Evolutionary conservation across 2,113 vertebrate species (phyloP).

Genomic region (Euleptes europaea): DNA sequence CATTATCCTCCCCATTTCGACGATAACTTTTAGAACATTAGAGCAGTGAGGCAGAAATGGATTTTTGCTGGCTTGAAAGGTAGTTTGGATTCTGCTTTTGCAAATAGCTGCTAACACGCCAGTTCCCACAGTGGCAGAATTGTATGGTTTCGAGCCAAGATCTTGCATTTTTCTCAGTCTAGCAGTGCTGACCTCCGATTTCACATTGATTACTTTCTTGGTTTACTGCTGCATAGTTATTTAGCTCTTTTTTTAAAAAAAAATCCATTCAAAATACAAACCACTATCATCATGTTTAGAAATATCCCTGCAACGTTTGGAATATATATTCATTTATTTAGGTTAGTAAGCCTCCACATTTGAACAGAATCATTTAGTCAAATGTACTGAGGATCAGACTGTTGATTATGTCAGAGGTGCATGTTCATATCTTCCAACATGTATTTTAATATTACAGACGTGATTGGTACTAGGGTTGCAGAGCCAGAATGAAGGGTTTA

Average conservation of each 20-base stretch:
- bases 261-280: not conserved
- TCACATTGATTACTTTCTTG: not conserved
- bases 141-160: not conserved
- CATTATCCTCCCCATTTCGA: not conserved
- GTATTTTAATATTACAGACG: too few relatives aligned
- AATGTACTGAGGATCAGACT: too few relatives aligned
- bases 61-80: constrained; percentile 12
- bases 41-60: not conserved
- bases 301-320: not conserved
- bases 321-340: not conserved
- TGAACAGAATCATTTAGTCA: too few relatives aligned
- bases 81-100: not conserved
- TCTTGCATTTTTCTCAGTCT: not conserved
- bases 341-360: not conserved
- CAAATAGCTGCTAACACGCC: not conserved
- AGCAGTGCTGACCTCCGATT: not conserved
- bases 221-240: not conserved
- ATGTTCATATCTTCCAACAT: too few relatives aligned
- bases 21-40: not conserved
- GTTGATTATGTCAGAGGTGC: too few relatives aligned
- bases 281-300: not conserved
- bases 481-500: too few relatives aligned
- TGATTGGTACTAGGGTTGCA: too few relatives aligned
- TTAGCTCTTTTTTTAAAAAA: not conserved
- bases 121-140: not conserved